These are phyloP conservation scores for Drosophila burlai DNA, from an alignment of 1,140 invertebrate genomes.

Conservation along the genomic window DNA sequence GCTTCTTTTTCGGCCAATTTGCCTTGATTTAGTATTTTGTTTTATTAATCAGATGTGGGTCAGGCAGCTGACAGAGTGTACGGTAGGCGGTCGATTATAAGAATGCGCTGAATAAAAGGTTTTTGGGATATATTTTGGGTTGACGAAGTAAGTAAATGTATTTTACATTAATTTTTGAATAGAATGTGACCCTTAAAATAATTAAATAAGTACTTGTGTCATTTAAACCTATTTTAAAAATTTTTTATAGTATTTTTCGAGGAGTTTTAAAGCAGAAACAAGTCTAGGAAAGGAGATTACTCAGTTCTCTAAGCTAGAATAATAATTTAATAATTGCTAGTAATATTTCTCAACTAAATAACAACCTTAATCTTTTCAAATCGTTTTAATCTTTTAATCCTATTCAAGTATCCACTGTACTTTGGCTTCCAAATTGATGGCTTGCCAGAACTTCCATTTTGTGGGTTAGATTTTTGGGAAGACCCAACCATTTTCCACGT, in stretches of 20 bases:
- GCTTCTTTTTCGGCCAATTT: conserved; percentile 40
- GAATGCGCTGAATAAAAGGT: background rate
- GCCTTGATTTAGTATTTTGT: conserved; percentile 35
- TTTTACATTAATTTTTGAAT: background rate
- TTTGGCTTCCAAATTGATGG: background rate
- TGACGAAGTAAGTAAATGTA: no score
- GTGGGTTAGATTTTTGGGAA: conserved; percentile 3
- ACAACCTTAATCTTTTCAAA: background rate
- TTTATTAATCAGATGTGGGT: conserved; percentile 52
- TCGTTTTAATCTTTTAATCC: background rate
- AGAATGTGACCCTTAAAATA: background rate
- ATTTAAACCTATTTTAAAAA: no score
- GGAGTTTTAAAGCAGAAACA: background rate
- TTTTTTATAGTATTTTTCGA: background rate
- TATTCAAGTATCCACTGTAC: conserved; percentile 1
- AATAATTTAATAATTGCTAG: no score
- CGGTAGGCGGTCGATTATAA: background rate
- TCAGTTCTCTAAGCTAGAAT: background rate
- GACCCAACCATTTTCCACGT: conserved; percentile 4
- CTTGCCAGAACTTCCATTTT: background rate
- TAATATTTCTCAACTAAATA: background rate
- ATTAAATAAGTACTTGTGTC: background rate
- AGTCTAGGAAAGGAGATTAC: background rate
- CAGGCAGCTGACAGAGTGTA: conserved; percentile 14
- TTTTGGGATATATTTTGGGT: background rate